Percentiles rank a stretch among this genome's conserved stretches.
Conservation (phyloP, 2,797 vertebrate genomes). For the Brachyrhaphis roseni region DNA sequence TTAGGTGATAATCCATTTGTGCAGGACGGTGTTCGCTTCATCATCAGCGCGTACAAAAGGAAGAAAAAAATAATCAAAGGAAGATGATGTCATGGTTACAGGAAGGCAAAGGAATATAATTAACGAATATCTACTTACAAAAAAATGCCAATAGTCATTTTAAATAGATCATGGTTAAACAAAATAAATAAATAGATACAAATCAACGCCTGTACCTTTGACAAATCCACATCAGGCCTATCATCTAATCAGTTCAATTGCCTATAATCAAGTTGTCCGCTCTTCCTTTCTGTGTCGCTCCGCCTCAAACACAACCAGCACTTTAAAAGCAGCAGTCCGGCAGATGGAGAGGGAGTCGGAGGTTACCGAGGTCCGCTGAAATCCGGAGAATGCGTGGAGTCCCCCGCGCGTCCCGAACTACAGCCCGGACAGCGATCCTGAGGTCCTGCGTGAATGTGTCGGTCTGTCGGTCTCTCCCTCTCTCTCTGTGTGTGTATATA, state of each 20-base stretch:
- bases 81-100: slow-evolving; percentile 2
- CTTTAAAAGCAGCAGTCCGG: neutral
- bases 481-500: neutral
- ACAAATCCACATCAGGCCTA: neutral
- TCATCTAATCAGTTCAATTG: neutral
- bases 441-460: neutral
- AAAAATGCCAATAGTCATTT: too few relatives aligned
- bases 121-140: neutral
- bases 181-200: neutral
- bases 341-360: slow-evolving; percentile 2
- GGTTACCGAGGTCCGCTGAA: slow-evolving; percentile 51
- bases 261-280: neutral
- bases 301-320: neutral
- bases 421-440: slow-evolving; percentile 30
- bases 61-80: neutral
- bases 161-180: neutral
- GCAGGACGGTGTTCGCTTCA: neutral
- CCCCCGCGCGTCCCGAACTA: slow-evolving; percentile 16
- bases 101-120: neutral
- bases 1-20: slow-evolving; percentile 23
- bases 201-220: neutral
- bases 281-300: neutral
- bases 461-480: neutral
- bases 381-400: slow-evolving; percentile 32
- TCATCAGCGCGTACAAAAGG: neutral